Conservation (phyloP, 2,888 invertebrate genomes). For the Syrista parreyssii region DNA sequence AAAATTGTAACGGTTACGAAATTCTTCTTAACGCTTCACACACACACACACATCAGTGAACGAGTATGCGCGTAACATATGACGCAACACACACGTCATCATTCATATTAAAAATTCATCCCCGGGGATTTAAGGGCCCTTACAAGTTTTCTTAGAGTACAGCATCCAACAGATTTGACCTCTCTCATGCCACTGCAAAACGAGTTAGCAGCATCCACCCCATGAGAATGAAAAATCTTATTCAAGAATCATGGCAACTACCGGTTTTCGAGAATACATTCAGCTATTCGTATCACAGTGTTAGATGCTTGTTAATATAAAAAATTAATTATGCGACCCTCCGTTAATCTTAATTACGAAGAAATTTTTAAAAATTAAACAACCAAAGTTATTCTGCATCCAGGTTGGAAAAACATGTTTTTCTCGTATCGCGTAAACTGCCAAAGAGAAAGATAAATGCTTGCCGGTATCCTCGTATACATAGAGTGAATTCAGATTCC, state of each 20-base stretch:
- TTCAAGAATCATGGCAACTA: not conserved
- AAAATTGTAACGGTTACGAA: not conserved
- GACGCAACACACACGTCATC: not conserved
- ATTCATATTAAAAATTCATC: not conserved
- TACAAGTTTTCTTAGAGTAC: slow-evolving; percentile 15
- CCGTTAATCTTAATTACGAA: not conserved
- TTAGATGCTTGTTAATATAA: not conserved
- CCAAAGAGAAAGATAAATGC: not conserved
- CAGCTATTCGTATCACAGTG: not conserved
- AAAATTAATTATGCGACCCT: too few species aligned
- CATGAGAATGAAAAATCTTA: not conserved
- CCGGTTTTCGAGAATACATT: not conserved
- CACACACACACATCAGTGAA: too few species aligned
- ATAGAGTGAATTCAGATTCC: not conserved
- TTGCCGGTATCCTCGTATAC: not conserved
- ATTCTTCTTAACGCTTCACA: not conserved
- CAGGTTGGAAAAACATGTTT: not conserved
- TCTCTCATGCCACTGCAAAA: slow-evolving; percentile 29
- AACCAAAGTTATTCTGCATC: not conserved
- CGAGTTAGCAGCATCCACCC: slow-evolving; percentile 6
- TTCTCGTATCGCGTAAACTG: not conserved
- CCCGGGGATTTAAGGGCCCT: not conserved
- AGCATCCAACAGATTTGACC: slow-evolving; percentile 27
- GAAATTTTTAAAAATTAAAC: not conserved
- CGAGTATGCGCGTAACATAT: not conserved